Evolutionary conservation across 2,888 invertebrate species (phyloP).

Genomic region (Nomada fabriciana): DNA sequence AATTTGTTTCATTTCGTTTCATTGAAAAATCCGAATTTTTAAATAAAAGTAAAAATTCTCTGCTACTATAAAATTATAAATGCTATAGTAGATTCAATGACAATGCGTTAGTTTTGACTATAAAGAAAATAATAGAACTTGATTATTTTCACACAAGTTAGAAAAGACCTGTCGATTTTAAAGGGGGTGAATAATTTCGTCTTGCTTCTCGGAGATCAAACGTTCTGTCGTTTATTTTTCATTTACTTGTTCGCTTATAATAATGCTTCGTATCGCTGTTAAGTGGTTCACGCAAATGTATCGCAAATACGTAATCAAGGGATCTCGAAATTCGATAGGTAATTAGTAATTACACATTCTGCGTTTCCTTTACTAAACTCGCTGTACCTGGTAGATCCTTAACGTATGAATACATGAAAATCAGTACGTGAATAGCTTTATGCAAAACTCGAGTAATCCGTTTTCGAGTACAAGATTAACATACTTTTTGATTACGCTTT

Average conservation of each 20-base stretch:
- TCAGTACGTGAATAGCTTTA: slow-evolving; percentile 51
- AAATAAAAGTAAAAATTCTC: no score
- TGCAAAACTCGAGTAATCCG: slow-evolving; percentile 58
- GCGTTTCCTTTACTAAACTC: slow-evolving; percentile 16
- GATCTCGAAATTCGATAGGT: slow-evolving; percentile 11
- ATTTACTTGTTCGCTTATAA: slow-evolving; percentile 42
- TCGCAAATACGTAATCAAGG: slow-evolving; percentile 34
- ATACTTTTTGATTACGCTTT: slow-evolving; percentile 56
- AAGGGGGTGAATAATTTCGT: slow-evolving; percentile 26
- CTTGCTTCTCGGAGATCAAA: slow-evolving; percentile 36
- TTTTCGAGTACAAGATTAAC: slow-evolving; percentile 45
- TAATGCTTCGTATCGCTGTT: slow-evolving; percentile 33
- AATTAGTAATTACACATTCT: slow-evolving; percentile 2
- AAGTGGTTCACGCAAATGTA: slow-evolving; percentile 24
- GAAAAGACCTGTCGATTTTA: neutral
- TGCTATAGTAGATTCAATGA: no score
- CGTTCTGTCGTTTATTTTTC: slow-evolving; percentile 51
- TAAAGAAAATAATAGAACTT: no score
- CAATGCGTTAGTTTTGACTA: no score
- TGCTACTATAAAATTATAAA: no score
- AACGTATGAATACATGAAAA: slow-evolving; percentile 49
- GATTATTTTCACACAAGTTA: neutral
- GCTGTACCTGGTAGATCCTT: slow-evolving; percentile 24
- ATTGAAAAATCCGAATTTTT: no score
- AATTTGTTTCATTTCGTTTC: no score